Base-by-base conservation (phyloP, 1,140 invertebrate genomes). In the Mycetomoellerius zeteki region DNA sequence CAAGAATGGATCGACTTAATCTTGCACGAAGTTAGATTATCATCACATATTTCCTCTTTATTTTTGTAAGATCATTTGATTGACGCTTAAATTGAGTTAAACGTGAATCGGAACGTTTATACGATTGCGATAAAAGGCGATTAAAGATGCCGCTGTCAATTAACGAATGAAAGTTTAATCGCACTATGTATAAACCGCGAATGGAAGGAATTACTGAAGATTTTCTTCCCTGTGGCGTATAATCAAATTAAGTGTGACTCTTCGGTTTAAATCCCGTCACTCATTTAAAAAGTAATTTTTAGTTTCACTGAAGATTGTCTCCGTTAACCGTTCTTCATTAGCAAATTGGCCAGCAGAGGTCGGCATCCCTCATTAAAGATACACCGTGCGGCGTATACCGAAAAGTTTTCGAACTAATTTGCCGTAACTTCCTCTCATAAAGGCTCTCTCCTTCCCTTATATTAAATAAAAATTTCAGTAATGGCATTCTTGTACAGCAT, bases 401-500 rank as follows among this genome's bases (percentile, higher is more conserved):
- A 85, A 67, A 90, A 87, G 67, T 90, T 90, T 77, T 75, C 27
- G 64, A 90, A 90, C 78, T 90, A 88, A 90, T 90, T 89, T 77
- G 60, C 73, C 58, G 47, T 81, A 85, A 90, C 84, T 90, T 58
- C n/a, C 33, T 54, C 16, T 30, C 87, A 50, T 16, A 65, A 50
- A 58, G 30, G 43, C 21, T 84, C 8, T 21, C 21, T 69, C 16
- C 56, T 37, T 71, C 30, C 16, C n/a, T 58, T 87, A 56, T 77
- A 77, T 84, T 84, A 60, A 90, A 89, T 14, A 71, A 77, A 85
- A 71, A 71, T 86, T 72, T 72, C 52, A 76, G 52, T 50, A 43
- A 50, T 65, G 37, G 27, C 65, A 75, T 87, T 73, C 58, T 33
- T 54, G 54, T 16, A 6, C 37, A 73, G 24, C 21, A 27, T 60